phyloP scores from a whole-genome alignment of 2,113 vertebrate species.

The Hystrix cristata region DNA sequence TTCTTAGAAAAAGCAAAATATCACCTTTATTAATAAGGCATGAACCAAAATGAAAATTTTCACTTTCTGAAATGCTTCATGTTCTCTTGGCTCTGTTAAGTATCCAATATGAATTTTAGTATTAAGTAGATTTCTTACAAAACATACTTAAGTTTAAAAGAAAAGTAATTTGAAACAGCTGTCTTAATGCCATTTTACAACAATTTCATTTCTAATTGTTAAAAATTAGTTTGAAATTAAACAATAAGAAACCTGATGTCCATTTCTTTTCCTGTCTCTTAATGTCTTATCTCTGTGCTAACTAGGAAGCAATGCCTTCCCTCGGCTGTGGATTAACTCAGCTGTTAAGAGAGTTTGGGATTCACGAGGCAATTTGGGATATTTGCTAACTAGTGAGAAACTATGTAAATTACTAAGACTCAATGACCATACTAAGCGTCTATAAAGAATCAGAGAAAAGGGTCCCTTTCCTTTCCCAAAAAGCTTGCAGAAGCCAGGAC shows the following conservation, averaged over 20 bases:
- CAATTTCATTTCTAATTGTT: conserved; percentile 51
- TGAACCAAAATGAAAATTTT: background rate
- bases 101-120: background rate
- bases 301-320: background rate
- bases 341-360: background rate
- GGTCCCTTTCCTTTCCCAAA: background rate
- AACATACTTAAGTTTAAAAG: background rate
- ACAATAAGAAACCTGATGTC: background rate
- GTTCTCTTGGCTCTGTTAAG: background rate
- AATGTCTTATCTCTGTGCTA: background rate
- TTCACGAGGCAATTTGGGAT: background rate
- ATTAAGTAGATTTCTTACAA: conserved; percentile 39
- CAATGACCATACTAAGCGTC: background rate
- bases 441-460: background rate
- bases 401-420: background rate
- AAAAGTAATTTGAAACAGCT: conserved; percentile 35
- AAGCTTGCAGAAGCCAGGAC: background rate
- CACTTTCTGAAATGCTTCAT: background rate
- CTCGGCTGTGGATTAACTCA: background rate
- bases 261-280: background rate
- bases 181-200: conserved; percentile 49
- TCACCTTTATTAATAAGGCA: background rate
- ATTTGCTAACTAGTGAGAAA: background rate
- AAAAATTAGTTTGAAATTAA: conserved; percentile 47
- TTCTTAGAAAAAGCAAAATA: background rate